These are phyloP conservation scores for Hiodon alosoides DNA, from an alignment of 2,113 vertebrate genomes.

Conservation along the genomic window DNA sequence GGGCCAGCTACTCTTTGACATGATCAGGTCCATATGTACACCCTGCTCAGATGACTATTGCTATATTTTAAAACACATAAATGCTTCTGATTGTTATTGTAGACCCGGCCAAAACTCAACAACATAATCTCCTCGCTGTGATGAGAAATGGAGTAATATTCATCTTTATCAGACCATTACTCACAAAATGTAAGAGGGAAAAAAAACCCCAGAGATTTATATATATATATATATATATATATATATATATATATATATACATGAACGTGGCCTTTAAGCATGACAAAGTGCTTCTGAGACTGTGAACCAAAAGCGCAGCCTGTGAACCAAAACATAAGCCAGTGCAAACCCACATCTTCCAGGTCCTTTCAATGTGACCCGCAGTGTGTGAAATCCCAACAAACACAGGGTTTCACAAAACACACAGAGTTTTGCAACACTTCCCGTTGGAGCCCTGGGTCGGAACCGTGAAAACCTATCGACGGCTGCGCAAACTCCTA, in stretches of 20 bases:
- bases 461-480: background rate
- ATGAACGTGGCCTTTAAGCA: background rate
- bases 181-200: background rate
- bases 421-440: conserved; percentile 10
- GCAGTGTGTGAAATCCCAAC: background rate
- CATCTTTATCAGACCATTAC: conserved; percentile 14
- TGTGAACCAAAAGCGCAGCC: too few species aligned
- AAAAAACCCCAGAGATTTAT: background rate
- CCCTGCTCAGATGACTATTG: conserved; percentile 32
- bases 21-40: conserved; percentile 61
- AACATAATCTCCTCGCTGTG: conserved; percentile 38
- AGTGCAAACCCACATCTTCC: background rate
- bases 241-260: background rate
- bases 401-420: background rate
- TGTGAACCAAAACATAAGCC: too few species aligned
- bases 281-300: background rate
- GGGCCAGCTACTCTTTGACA: conserved; percentile 32
- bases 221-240: background rate
- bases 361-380: background rate
- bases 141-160: conserved; percentile 38
- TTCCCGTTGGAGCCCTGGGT: background rate
- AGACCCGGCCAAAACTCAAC: conserved; percentile 45
- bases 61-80: conserved; percentile 45
- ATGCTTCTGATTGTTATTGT: conserved; percentile 58
- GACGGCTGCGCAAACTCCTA: conserved; percentile 14